Base-by-base conservation (phyloP, 2,113 vertebrate species). In the Thalassarche chlororhynchos region DNA sequence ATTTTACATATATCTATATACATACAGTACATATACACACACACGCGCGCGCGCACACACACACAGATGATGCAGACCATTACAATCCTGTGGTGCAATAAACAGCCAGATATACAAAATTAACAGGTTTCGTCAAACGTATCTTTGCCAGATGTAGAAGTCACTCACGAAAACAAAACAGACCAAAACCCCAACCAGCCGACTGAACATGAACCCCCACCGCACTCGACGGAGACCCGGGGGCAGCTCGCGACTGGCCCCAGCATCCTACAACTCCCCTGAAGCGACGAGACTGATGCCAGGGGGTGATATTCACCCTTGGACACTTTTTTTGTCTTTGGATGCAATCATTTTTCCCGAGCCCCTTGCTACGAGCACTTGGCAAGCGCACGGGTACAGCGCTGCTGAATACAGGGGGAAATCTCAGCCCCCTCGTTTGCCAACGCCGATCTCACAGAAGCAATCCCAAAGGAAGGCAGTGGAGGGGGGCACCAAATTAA, bases 61-160 rank as follows among this genome's bases (percentile, higher is more conserved):
- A 77, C 90, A 95, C 46, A 72, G 87, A 96, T 94, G 95, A 96
- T 97, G 96, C 96, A 96, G 96, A 98, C 96, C 95, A 70, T 90
- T 89, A 97, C 97, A 91, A 97, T 93, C 95, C 91, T 71, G 31
- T 94, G 97, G 95, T 96, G 96, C 96, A 97, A 96, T 96, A 95
- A 97, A 97, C 95, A 97, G 95, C 95, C 97, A 97, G 97, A 97
- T 92, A 93, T 92, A 97, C 97, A 97, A 96, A 97, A 97, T 97
- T 54, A 96, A 98, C 91, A 97, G 95, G 87, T 94, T 84, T 89
- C 57, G 4, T 86, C 95, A 72, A 95, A 97, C 71, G 5, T 42
- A 57, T 89, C 91, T 95, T 78, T 84, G 82, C 93, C 61, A 60
- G 89, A 80, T 89, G 95, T 81, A 79, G 64, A 94, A 94, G 51